Evolutionary conservation across 2,113 vertebrate species (phyloP).

Genomic region (Hippopotamus amphibius): DNA sequence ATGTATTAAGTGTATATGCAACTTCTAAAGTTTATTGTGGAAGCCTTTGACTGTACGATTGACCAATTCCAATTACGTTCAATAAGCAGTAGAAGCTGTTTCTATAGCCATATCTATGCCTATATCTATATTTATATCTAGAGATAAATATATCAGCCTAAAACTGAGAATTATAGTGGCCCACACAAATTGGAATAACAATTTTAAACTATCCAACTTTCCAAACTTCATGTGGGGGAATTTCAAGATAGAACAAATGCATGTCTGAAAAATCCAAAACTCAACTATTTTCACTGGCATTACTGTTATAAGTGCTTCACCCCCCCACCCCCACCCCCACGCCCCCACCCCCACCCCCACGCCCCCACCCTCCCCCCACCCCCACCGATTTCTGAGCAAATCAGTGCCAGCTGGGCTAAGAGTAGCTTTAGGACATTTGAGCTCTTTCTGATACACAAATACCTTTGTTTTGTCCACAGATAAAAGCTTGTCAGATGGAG

Average conservation of each 20-base stretch:
- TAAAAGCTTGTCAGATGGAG: slow-evolving; percentile 76
- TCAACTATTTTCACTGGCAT: neutral
- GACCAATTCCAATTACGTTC: neutral
- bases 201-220: neutral
- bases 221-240: neutral
- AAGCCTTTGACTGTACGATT: neutral
- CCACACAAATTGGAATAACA: neutral
- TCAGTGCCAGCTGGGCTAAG: too few relatives aligned
- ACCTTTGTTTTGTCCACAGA: slow-evolving; percentile 62
- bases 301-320: rapidly evolving
- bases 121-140: neutral
- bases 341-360: too few relatives aligned
- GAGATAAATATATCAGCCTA: neutral
- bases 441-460: neutral
- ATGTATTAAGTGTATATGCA: neutral
- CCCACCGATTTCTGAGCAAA: neutral
- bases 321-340: too few relatives aligned
- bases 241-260: neutral
- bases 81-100: neutral
- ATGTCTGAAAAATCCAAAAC: neutral
- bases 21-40: neutral
- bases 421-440: neutral
- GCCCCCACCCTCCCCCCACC: too few relatives aligned
- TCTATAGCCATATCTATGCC: neutral
- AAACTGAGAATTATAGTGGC: neutral